Conservation (phyloP, 92 coral and sea anemone species). For the Diadumene lineata region DNA sequence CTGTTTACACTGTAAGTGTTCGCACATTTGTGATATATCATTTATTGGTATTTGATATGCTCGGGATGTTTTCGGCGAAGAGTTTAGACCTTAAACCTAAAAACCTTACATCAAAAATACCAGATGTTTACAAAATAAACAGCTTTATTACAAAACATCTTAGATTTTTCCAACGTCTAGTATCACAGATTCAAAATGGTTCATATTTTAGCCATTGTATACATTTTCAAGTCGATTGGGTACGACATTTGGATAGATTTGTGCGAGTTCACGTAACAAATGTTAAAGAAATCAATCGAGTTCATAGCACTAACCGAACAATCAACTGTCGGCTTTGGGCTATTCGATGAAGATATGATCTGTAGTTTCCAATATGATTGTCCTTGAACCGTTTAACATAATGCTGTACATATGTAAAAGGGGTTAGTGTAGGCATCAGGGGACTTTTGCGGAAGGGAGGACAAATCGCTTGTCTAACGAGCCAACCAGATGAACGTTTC, state of each 20-base stretch:
- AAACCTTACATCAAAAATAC: background rate
- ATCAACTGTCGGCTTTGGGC: constrained; percentile 29
- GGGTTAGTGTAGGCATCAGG: constrained; percentile 14
- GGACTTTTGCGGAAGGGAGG: constrained; percentile 19
- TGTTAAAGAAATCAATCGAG: constrained; percentile 23
- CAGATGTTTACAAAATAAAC: constrained; percentile 21
- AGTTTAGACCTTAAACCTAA: constrained; percentile 26
- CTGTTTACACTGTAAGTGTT: constrained; percentile 19
- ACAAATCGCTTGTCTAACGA: constrained; percentile 15
- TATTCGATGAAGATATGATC: constrained; percentile 14
- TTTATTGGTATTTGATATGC: constrained; percentile 18
- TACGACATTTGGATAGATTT: background rate
- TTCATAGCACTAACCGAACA: background rate
- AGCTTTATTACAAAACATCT: background rate
- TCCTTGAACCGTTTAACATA: constrained; percentile 34
- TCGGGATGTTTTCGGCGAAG: constrained; percentile 18
- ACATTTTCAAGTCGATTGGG: too few relatives aligned
- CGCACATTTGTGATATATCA: constrained; percentile 38
- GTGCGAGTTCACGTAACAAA: constrained; percentile 6
- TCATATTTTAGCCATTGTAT: background rate
- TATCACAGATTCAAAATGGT: background rate
- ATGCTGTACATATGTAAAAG: constrained; percentile 27
- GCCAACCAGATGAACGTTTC: background rate
- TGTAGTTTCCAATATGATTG: constrained; percentile 14
- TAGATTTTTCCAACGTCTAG: background rate